Evolutionary conservation across 2,888 invertebrate genomes (phyloP), one percentile per base, ranked within the genome.

Genomic region (Lithophane socia): DNA sequence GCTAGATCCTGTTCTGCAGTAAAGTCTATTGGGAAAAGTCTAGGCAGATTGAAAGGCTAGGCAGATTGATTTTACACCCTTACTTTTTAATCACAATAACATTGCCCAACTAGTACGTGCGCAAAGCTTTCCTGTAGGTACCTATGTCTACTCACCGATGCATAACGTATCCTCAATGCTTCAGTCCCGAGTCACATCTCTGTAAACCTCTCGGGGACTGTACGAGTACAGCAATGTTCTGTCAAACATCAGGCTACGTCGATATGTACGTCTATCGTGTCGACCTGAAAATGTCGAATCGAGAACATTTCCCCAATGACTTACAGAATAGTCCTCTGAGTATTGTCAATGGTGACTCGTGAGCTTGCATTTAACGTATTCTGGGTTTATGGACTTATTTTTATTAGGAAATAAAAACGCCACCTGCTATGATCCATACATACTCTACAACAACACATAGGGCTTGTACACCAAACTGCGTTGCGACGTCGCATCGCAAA

Each of bases 241-340:
- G 63, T 73, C 72, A 73, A 73, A 66, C 58, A 63, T 44, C 75
- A 66, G 47, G 24, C 56, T 3, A 61, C 49, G 63, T 65, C 72
- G n/a, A 76, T 68, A 70, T 44, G 80, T 68, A 70, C 37, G 80
- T 73, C 84, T 71, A 70, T 16, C 70, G 63, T 44, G 56, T 63
- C 65, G 80, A 80, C 84, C 80, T 80, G 80, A 37, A 82, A 75
- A 80, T 79, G 80, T 84, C 63, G 70, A 68, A 49, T 56, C 37
- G 61, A 66, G 66, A 74, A 80, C 70, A 54, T 54, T 49, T 69
- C 80, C 73, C 81, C n/a, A 16, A 58, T 37, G 79, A 61, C n/a
- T 73, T 42, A n/a, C 5, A 18, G 56, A 58, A 65, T 79, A 68
- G 73, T 73, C 84, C 65, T 61, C 8, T 16, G 84, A 58, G 80